Conservation (phyloP, 1,140 invertebrate genomes). For the Metopolophium dirhodum region DNA sequence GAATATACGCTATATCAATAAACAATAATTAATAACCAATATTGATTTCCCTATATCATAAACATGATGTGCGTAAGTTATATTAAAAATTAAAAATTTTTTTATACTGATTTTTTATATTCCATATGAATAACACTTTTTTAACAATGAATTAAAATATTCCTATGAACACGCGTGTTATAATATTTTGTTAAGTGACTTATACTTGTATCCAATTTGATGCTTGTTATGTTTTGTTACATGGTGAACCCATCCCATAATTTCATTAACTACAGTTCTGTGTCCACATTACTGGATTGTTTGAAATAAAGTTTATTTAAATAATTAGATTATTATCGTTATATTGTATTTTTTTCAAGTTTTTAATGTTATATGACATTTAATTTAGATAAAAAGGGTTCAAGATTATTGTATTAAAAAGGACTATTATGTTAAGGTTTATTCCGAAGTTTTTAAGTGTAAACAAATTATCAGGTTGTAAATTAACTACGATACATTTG, state of each 20-base stretch:
- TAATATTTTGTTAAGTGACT: neutral
- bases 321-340: neutral
- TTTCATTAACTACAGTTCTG: neutral
- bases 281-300: neutral
- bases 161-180: neutral
- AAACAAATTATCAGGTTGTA: neutral
- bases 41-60: too few species aligned
- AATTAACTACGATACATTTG: neutral
- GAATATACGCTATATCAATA: neutral
- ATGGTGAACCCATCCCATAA: neutral
- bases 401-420: neutral
- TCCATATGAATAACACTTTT: neutral
- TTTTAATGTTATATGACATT: neutral
- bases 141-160: neutral
- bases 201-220: neutral
- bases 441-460: neutral
- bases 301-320: constrained; percentile 10
- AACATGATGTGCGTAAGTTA: neutral
- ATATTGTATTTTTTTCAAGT: neutral
- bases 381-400: neutral
- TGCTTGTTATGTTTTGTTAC: neutral
- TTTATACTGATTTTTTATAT: neutral
- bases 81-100: neutral
- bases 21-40: neutral
- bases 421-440: neutral